Evolutionary conservation across 2,113 vertebrate genomes (phyloP).

Genomic region (Apteryx mantelli): DNA sequence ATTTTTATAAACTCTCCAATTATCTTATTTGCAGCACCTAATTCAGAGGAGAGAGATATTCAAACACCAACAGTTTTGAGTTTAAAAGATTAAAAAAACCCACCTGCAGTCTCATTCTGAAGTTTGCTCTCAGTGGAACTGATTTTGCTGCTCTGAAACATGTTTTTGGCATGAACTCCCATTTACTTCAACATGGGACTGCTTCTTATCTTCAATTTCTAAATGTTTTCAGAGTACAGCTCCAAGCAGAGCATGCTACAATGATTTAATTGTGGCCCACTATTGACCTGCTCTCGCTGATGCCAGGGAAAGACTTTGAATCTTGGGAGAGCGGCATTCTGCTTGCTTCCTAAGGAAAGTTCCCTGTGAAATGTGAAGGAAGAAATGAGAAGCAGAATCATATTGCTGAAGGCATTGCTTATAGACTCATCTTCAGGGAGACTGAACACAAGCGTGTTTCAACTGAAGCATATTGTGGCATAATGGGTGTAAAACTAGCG

Average conservation of each 20-base stretch:
- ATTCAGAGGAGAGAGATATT: not conserved
- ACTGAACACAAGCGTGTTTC: not conserved
- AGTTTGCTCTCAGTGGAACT: not conserved
- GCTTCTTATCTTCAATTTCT: not conserved
- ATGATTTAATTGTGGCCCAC: not conserved
- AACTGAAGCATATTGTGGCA: not conserved
- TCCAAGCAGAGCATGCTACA: not conserved
- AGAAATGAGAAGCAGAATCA: not conserved
- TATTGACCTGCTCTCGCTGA: not conserved
- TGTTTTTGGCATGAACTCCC: not conserved
- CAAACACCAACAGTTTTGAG: not conserved
- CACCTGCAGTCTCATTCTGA: not conserved
- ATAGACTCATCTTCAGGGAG: not conserved
- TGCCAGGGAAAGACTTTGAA: not conserved
- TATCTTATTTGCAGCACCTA: not conserved
- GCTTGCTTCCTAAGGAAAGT: not conserved
- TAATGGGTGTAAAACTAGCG: not conserved
- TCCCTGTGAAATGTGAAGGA: not conserved
- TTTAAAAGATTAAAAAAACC: not conserved
- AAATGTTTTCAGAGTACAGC: not conserved
- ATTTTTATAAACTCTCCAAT: not conserved
- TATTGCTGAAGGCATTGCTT: not conserved
- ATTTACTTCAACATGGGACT: not conserved
- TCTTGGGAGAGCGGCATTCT: not conserved
- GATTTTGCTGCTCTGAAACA: not conserved